Conservation (phyloP, 2,888 invertebrate genomes). For the Halictus ligatus region DNA sequence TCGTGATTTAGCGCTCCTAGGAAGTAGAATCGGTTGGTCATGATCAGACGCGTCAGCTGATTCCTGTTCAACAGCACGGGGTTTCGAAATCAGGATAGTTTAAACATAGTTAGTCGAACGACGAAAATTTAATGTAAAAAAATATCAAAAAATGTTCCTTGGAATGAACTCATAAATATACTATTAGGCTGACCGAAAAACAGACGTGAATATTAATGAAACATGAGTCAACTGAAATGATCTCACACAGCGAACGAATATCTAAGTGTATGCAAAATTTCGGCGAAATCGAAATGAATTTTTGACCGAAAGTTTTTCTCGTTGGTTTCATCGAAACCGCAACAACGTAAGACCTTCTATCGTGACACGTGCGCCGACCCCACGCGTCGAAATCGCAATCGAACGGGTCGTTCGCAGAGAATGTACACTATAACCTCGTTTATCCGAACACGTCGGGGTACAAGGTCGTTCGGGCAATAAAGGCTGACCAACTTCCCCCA, state of each 20-base stretch:
- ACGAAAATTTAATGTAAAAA: too few species aligned
- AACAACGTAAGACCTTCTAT: not conserved
- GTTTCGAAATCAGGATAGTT: too few species aligned
- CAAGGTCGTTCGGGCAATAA: not conserved
- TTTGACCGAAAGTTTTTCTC: not conserved
- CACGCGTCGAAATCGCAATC: not conserved
- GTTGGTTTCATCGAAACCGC: not conserved
- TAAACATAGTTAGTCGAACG: too few species aligned
- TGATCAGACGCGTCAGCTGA: too few species aligned
- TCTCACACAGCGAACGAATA: not conserved
- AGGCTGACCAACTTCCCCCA: too few species aligned
- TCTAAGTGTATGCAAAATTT: not conserved
- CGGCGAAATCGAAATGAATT: not conserved
- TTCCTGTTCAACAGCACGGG: too few species aligned
- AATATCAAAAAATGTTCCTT: too few species aligned
- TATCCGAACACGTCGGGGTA: not conserved
- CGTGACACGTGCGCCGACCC: not conserved
- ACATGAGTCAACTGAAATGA: not conserved
- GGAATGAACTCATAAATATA: too few species aligned
- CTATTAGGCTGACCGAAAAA: too few species aligned
- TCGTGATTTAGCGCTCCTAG: too few species aligned
- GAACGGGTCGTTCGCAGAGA: not conserved
- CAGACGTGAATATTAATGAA: too few species aligned
- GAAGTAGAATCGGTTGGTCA: too few species aligned
- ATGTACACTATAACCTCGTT: not conserved